These are phyloP conservation scores for Iphiclides podalirius DNA, from an alignment of 2,888 invertebrate species.

Conservation along the genomic window DNA sequence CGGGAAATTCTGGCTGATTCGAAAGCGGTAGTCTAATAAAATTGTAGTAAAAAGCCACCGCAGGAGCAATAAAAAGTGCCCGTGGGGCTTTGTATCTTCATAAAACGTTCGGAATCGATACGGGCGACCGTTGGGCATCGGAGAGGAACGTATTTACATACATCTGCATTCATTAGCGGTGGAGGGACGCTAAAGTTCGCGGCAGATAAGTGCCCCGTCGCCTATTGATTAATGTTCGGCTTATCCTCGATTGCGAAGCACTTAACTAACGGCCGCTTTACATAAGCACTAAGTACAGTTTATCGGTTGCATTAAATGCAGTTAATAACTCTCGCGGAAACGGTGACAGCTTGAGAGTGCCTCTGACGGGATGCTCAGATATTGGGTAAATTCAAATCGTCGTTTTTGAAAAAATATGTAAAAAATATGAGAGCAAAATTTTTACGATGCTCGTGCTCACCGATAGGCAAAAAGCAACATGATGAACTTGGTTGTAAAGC, in stretches of 20 bases:
- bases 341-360: too few species aligned
- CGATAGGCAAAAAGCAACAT: too few species aligned
- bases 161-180: conserved; percentile 10
- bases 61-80: neutral
- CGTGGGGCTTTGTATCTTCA: neutral
- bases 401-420: too few species aligned
- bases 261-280: neutral
- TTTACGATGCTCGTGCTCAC: too few species aligned
- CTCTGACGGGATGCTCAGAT: too few species aligned
- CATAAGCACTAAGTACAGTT: neutral
- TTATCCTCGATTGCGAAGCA: neutral
- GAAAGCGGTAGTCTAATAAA: too few species aligned
- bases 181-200: conserved; percentile 8
- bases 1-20: too few species aligned
- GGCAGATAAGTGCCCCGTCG: conserved; percentile 8
- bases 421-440: too few species aligned
- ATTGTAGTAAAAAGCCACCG: too few species aligned
- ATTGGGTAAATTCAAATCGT: too few species aligned
- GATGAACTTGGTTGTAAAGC: too few species aligned
- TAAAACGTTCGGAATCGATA: neutral
- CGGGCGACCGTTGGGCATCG: neutral
- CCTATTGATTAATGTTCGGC: neutral
- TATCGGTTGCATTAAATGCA: neutral
- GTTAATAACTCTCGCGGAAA: neutral
- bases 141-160: conserved; percentile 5